phyloP scores from a whole-genome alignment of 1,140 invertebrate species.

The Heliconius congener region DNA sequence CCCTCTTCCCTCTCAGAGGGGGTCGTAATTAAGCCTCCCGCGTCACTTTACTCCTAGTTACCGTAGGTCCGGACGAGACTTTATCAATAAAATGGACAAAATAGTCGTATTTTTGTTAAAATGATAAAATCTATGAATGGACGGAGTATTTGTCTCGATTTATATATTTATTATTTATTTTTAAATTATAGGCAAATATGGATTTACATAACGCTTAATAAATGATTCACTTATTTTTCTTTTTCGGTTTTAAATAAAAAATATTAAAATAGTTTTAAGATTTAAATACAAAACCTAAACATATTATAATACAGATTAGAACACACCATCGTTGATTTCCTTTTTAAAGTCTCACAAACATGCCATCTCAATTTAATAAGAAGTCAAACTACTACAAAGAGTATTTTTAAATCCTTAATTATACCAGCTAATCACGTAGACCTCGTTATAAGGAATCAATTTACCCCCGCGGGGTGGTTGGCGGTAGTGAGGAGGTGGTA shows the following conservation, averaged over 20 bases:
- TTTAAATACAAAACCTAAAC: too few species aligned
- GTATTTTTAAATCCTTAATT: slow-evolving; percentile 40
- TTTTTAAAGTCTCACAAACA: neutral
- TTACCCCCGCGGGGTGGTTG: slow-evolving; percentile 31
- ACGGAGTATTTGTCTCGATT: neutral
- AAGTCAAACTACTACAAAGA: neutral
- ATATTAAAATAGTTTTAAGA: too few species aligned
- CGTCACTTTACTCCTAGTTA: slow-evolving; percentile 60
- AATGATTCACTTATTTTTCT: too few species aligned
- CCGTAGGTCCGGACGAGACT: slow-evolving; percentile 57
- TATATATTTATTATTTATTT: neutral
- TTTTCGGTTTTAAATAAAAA: too few species aligned
- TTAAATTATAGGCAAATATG: too few species aligned
- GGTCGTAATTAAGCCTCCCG: slow-evolving; percentile 54
- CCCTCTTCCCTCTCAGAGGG: neutral
- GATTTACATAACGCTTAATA: too few species aligned
- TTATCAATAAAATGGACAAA: slow-evolving; percentile 34
- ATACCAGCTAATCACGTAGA: slow-evolving; percentile 47
- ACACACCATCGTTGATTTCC: too few species aligned
- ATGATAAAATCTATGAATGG: neutral
- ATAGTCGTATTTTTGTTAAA: neutral
- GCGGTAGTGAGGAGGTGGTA: slow-evolving; percentile 8
- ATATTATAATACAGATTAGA: too few species aligned
- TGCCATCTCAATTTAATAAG: slow-evolving; percentile 2
- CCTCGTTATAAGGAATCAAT: slow-evolving; percentile 58